Conservation (phyloP, 2,888 invertebrate genomes). For the Lissocephala sabroskyi region DNA sequence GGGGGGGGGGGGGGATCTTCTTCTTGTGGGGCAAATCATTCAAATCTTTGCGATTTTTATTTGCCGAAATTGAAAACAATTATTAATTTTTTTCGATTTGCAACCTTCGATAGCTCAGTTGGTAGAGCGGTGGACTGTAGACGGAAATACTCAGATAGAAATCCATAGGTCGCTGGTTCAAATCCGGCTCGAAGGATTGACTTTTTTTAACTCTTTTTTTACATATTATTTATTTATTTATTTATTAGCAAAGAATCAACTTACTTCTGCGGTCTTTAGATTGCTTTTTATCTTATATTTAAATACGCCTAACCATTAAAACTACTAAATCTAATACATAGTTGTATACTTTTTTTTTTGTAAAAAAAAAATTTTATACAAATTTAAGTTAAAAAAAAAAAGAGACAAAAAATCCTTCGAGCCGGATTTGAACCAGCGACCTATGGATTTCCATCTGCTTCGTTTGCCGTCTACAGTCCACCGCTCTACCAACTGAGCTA, state of each 20-base stretch:
- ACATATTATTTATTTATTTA: not conserved
- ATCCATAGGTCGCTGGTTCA: constrained; percentile 52
- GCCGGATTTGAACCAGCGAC: constrained; percentile 42
- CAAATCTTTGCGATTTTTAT: too few species aligned
- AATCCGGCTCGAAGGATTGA: constrained; percentile 41
- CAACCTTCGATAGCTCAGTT: constrained; percentile 52
- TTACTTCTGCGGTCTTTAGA: too few species aligned
- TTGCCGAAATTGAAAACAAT: too few species aligned
- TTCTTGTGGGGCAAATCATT: too few species aligned
- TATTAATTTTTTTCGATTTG: too few species aligned
- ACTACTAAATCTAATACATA: too few species aligned
- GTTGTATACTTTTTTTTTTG: not conserved
- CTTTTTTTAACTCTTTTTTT: constrained; percentile 8
- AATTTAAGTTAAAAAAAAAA: constrained; percentile 3
- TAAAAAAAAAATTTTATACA: not conserved
- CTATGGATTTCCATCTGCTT: constrained; percentile 30
- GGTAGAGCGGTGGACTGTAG: constrained; percentile 47
- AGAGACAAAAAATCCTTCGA: constrained; percentile 22
- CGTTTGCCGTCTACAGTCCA: constrained; percentile 31
- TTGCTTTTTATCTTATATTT: too few species aligned
- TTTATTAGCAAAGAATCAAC: too few species aligned
- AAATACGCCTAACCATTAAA: too few species aligned
- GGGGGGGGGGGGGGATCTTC: too few species aligned
- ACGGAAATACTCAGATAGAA: constrained; percentile 11
- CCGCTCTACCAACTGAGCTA: constrained; percentile 52